Percentiles rank a stretch among this genome's conserved stretches.
These are phyloP conservation scores for Thalassoma bifasciatum DNA, from an alignment of 2,113 vertebrate species.

Conservation along the genomic window DNA sequence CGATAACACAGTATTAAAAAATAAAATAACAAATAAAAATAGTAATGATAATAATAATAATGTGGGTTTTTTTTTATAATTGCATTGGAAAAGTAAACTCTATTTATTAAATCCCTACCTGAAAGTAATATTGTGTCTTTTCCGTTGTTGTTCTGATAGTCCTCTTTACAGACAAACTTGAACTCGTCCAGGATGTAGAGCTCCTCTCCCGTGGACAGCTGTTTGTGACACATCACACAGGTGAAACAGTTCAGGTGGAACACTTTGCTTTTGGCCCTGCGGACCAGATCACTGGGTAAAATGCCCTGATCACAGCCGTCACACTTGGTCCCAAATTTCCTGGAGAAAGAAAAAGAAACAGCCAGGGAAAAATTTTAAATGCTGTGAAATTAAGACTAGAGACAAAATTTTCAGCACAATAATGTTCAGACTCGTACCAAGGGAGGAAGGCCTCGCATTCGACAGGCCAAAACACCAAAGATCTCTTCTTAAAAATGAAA, in stretches of 20 bases:
- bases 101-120: conserved; percentile 54
- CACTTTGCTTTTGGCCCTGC: conserved; percentile 96
- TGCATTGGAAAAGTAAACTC: not conserved
- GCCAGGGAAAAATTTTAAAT: conserved; percentile 12
- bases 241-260: conserved; percentile 99
- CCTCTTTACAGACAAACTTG: conserved; percentile 99
- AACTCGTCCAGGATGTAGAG: conserved; percentile 98
- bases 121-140: conserved; percentile 93
- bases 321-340: conserved; percentile 98
- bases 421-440: no score
- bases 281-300: conserved; percentile 95
- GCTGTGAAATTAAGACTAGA: not conserved
- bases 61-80: not conserved
- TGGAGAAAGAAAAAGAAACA: conserved; percentile 63
- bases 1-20: no score
- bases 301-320: conserved; percentile 96
- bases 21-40: no score
- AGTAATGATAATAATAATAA: not conserved
- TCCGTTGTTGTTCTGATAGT: conserved; percentile 93
- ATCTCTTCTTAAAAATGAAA: no score
- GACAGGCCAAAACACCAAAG: no score
- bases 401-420: not conserved
- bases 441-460: no score
- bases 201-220: conserved; percentile 98
- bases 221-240: conserved; percentile 98